Base-by-base conservation (phyloP, 2,113 vertebrate species). In the Todiramphus saurophagus region DNA sequence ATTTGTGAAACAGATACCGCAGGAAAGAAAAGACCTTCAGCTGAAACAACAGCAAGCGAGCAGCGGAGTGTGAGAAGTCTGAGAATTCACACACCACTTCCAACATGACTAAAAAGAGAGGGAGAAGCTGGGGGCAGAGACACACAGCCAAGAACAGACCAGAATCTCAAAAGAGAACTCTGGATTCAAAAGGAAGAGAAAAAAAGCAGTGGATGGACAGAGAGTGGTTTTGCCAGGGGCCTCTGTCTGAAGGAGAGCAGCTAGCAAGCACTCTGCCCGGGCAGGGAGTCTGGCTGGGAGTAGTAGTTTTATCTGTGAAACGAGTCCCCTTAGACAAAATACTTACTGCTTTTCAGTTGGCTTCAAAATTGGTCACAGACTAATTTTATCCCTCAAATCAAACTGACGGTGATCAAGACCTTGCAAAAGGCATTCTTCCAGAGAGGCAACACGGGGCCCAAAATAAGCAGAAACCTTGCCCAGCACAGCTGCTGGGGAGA, bases 301-400 rank as follows among this genome's bases (percentile, higher is more conserved):
- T 2, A 2, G 11, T 67, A 30, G 8, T 43, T 87, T 77, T 88
- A 94, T 93, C 89, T 87, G 28, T 13, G 58, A 78, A 83, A 81
- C 20, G 35, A 68, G 64, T 41, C 85, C 88, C 76, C 44, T n/a
- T 6, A 81, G 93, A 92, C 90, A 93, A 92, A 89, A 94, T 43
- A 73, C 63, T 53, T 15, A 27, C 5, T 70, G 82, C 75, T 69
- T 80, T 73, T 66, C 35, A 28, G 20, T 8, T 69, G 69, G 20
- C 48, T 86, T 91, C 79, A 82, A 31, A 89, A 83, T 86, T 16
- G 90, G n/a, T 58, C 67, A 66, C 2, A 13, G 56, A 27, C 68
- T 77, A 6, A 41, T 89, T 92, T 88, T 15, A 72, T 75, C 43
- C 75, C 66, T 59, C 33, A 77, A 86, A 81, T 92, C 85, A 50